Conservation (phyloP, 2,797 vertebrate genomes). For the Syngnathus acus region DNA sequence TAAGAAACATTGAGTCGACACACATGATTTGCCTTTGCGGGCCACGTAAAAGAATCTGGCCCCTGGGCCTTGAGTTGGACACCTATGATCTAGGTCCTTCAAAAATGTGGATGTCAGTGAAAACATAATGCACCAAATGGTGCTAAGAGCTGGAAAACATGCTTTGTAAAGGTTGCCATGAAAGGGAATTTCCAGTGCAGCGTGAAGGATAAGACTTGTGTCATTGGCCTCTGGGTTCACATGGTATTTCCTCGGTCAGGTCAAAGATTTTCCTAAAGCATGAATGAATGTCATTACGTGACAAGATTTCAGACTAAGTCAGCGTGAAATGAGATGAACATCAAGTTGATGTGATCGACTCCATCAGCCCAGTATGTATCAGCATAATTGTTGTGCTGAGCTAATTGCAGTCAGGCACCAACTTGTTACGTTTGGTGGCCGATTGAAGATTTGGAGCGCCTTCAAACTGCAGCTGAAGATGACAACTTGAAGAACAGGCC, state of each 20-base stretch:
- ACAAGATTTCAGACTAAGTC: slow-evolving; percentile 31
- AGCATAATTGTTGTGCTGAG: slow-evolving; percentile 30
- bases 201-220: neutral
- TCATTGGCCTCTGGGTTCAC: slow-evolving; percentile 19
- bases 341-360: slow-evolving; percentile 35
- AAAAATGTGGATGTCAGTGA: neutral
- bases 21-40: no score
- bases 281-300: slow-evolving; percentile 36
- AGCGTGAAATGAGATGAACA: slow-evolving; percentile 35
- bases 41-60: no score
- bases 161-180: neutral
- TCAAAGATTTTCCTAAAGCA: slow-evolving; percentile 30
- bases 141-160: neutral
- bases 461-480: neutral
- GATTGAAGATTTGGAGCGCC: neutral
- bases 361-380: slow-evolving; percentile 23
- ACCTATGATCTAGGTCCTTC: neutral
- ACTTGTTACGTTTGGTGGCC: no score
- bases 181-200: neutral
- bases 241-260: slow-evolving; percentile 27
- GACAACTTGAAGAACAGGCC: neutral
- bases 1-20: no score
- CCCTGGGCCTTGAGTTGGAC: no score
- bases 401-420: slow-evolving; percentile 27
- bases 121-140: neutral